A percentile compares a stretch with the other conserved stretches of the same genome.
These are phyloP conservation scores for Syngnathus floridae DNA, from an alignment of 2,113 vertebrate species.

Conservation along the genomic window DNA sequence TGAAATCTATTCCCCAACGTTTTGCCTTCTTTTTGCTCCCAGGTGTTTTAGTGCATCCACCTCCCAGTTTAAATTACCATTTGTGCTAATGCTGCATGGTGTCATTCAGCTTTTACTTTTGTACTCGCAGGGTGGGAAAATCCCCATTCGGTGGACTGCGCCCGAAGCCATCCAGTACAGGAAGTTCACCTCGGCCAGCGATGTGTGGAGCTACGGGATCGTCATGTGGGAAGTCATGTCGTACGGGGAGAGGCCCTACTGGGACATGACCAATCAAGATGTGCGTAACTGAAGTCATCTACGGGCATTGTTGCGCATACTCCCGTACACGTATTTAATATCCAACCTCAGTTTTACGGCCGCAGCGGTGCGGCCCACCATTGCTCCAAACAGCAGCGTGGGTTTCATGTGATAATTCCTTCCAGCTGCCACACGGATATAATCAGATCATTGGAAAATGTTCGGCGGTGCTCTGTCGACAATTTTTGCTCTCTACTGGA, in stretches of 20 bases:
- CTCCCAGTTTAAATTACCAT: constrained; percentile 47
- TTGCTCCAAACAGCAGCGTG: background rate
- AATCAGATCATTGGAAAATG: constrained; percentile 66
- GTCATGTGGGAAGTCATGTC: constrained; percentile 83
- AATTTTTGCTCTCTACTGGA: constrained; percentile 66
- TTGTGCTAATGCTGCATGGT: constrained; percentile 28
- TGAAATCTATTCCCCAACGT: background rate
- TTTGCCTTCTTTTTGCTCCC: constrained; percentile 22
- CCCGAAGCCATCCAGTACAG: constrained; percentile 80
- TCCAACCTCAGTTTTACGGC: background rate
- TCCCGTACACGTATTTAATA: background rate
- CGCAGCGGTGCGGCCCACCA: background rate
- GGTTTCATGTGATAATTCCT: constrained; percentile 14
- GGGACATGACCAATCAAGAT: constrained; percentile 81
- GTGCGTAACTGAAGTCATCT: constrained; percentile 56
- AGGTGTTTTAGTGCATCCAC: constrained; percentile 40
- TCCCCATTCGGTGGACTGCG: constrained; percentile 79
- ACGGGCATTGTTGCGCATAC: background rate
- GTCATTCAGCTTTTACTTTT: constrained; percentile 38
- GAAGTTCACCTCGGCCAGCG: constrained; percentile 78
- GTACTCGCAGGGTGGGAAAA: constrained; percentile 74
- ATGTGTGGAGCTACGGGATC: constrained; percentile 79
- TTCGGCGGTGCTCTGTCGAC: constrained; percentile 51
- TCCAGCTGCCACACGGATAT: constrained; percentile 42
- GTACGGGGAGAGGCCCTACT: constrained; percentile 77